Base-by-base conservation (phyloP, 1,140 invertebrate genomes). In the Drosophila sechellia region DNA sequence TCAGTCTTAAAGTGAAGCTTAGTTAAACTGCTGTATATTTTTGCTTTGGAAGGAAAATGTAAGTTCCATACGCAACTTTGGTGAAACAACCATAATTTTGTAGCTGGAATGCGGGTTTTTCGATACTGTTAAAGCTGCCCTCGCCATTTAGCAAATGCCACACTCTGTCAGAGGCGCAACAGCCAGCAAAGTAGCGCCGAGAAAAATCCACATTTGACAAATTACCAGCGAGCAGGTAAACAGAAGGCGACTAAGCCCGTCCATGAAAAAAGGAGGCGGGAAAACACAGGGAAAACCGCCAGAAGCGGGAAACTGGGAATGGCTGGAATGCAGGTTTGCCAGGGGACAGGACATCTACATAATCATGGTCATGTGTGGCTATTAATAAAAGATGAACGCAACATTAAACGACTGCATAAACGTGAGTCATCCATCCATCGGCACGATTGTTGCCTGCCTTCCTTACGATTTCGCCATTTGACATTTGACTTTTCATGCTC, bases 151-250 rank as follows among this genome's bases (percentile, higher is more conserved):
- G 31, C 45, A 69, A 43, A 40, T n/a, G 50, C 63, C 63, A 11
- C 35, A 48, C 17, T 40, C 48, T 13, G 48, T 39, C 56, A 50
- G 55, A 71, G 59, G 63, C 76, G 80, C 80, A 84, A 75, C 80
- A 79, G 71, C 31, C 57, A 69, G 63, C 39, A 6, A 73, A 69
- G 52, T 57, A 49, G 79, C n/a, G 50, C 34, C 35, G 17, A 77
- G 40, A 77, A 66, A 76, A 84, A 79, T 76, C 56, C 80, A 50
- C 76, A 86, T 86, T 86, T 85, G 81, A 85, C 81, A 85, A 85
- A 85, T 85, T 85, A 86, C 81, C 77, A 77, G 64, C 60, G 53
- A 58, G 46, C 76, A 85, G 80, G 76, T 83, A 86, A 84, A 77
- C 77, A 80, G 61, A 55, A 72, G 53, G 65, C 54, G 46, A 43